A percentile compares a stretch with the other conserved stretches of the same genome.
These are phyloP conservation scores for Delia radicum DNA, from an alignment of 1,140 invertebrate genomes.

Conservation along the genomic window DNA sequence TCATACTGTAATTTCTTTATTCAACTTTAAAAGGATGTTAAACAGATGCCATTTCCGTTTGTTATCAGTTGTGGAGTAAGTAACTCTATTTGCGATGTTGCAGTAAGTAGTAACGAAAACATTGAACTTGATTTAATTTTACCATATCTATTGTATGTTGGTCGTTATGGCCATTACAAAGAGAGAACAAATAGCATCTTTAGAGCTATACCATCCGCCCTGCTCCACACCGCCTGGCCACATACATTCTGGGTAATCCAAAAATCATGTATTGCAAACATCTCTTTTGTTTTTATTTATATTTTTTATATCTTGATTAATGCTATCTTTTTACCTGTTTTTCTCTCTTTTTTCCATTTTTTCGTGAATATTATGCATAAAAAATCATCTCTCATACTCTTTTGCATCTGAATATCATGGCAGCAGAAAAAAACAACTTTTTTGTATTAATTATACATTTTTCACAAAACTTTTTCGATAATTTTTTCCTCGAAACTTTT, in stretches of 20 bases:
- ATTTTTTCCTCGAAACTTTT: neutral
- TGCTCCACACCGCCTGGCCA: neutral
- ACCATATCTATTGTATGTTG: neutral
- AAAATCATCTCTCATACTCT: slow-evolving; percentile 5
- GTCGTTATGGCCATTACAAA: neutral
- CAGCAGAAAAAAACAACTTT: slow-evolving; percentile 9
- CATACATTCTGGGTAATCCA: neutral
- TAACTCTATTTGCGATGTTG: too few species aligned
- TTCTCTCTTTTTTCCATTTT: neutral
- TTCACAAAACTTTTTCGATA: neutral
- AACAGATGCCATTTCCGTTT: neutral
- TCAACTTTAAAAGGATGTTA: neutral
- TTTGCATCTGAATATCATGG: slow-evolving; percentile 1
- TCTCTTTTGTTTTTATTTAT: neutral
- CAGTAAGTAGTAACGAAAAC: neutral
- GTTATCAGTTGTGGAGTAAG: too few species aligned
- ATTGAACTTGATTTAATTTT: neutral
- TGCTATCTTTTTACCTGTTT: slow-evolving; percentile 8
- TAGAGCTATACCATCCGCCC: neutral
- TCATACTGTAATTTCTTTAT: neutral
- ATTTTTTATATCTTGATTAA: neutral
- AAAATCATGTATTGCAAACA: neutral
- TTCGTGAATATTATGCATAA: neutral
- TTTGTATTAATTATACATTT: slow-evolving; percentile 22
- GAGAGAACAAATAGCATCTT: neutral